Evolutionary conservation across 2,113 vertebrate genomes (phyloP), one percentile per base, ranked within the genome.

Genomic region (Lophura nycthemera): DNA sequence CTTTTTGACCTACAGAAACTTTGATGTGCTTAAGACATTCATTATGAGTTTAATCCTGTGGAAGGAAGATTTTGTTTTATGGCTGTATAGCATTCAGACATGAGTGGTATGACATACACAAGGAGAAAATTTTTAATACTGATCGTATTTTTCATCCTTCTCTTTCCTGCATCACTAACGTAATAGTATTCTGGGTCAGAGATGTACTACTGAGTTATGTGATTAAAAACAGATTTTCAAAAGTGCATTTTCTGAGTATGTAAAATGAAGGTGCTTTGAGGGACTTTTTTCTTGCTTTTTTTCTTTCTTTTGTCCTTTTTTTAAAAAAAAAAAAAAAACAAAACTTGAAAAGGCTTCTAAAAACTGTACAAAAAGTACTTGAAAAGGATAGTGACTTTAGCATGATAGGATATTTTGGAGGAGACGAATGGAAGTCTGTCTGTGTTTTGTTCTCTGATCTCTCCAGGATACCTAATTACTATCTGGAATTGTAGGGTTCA

Each of bases 391-490:
- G 16, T 14, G 32, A 30, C 83, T 84, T 64, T 82, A 91, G 65
- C 11, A 66, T 18, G 5, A 29, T 36, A 25, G 25, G 47, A 22
- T 78, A 42, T 84, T 88, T 85, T 84, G n/a, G 72, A 76, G 65
- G 60, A 91, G 90, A 77, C 59, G 0, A 82, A n/a, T 88, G 54
- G 67, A 80, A 81, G 3, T 43, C 69, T 65, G 5, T 60, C 79
- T 71, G 9, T 54, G 16, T 79, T 95, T 81, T 19, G 13, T 86
- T 82, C 79, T 95, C 65, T 95, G 71, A 86, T 95, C 91, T 93
- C 88, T 93, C 71, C 77, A 70, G 86, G 94, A 70, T 83, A 47
- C 57, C 86, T 88, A 77, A 95, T 96, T 96, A 96, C 81, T 92
- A n/a, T 94, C n/a, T 85, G 76, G 38, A 93, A 54, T 36, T 76